A percentile compares a stretch with the other conserved stretches of the same genome.
Evolutionary conservation across 2,797 vertebrate species (phyloP).

Genomic region (Pipistrellus nathusii): DNA sequence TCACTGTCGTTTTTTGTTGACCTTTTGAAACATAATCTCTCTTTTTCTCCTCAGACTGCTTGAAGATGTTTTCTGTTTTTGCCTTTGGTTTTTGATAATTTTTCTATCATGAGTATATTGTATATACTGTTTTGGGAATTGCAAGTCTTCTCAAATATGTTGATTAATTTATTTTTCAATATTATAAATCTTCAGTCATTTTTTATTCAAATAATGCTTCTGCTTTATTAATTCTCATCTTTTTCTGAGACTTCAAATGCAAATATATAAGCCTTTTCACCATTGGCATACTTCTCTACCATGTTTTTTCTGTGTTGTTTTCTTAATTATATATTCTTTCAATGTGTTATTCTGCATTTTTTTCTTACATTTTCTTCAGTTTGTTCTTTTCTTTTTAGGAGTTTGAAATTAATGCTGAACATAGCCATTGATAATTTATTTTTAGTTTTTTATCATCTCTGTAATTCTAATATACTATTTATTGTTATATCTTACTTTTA

Average conservation of each 20-base stretch:
- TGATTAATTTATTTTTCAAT: slow-evolving; percentile 2
- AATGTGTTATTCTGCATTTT: not conserved
- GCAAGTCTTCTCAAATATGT: not conserved
- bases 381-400: not conserved
- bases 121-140: not conserved
- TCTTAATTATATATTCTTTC: not conserved
- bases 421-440: not conserved
- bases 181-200: not conserved
- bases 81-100: not conserved
- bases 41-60: not conserved
- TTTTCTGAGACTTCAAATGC: slow-evolving; percentile 19
- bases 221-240: not conserved
- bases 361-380: not conserved
- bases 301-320: not conserved
- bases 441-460: not conserved
- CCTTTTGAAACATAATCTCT: not conserved
- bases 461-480: not conserved
- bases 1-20: not conserved
- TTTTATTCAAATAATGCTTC: not conserved
- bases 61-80: not conserved
- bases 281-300: not conserved
- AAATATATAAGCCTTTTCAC: not conserved
- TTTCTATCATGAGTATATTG: not conserved
- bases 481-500: not conserved
- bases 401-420: not conserved